Base-by-base conservation (phyloP, 1,140 invertebrate genomes). In the Ericerus pela region DNA sequence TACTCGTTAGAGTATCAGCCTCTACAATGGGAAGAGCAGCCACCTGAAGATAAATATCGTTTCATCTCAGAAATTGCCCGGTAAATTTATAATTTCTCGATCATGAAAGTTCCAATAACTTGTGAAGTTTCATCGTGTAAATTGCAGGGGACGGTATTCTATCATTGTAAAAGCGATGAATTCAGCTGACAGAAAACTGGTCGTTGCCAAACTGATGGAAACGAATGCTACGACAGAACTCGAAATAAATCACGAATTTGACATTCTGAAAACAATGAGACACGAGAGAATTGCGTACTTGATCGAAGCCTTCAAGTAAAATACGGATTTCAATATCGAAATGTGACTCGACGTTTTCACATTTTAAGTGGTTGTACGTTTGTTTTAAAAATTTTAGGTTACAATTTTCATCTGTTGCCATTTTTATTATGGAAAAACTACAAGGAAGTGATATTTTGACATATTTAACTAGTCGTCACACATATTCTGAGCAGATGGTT, bases 391-490 rank as follows among this genome's bases (percentile, higher is more conserved):
- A n/a, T 28, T 29, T 28, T 24, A 58, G 57, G 26, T 24, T 58
- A 16, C 51, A 58, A 54, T 43, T 78, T 18, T 75, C 78, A 0
- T 72, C 79, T 1, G 72, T 82, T 1, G 79, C 81, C 16, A 77
- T 83, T 1, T 76, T 92, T 22, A 76, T 94, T 2, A 71, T 90
- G 68, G 90, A 96, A 65, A 89, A 87, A 64, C 71, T 95, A 0
- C 88, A 90, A 64, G 90, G 91, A 0, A 84, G 89, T n/a, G 88
- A 96, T 65, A 77, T 96, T 33, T 68, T 95, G 0, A 88, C 88
- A 0, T 93, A 90, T 64, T 73, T 96, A 14, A 81, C 88, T 1
- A 85, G 80, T 59, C 77, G 81, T 53, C 84, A 91, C 62, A 83
- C 89, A 60, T 97, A 95, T 67, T 80, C 80, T 0, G 94, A 96